Conservation (phyloP, 1,140 invertebrate genomes). For the Macrosteles quadrilineatus region DNA sequence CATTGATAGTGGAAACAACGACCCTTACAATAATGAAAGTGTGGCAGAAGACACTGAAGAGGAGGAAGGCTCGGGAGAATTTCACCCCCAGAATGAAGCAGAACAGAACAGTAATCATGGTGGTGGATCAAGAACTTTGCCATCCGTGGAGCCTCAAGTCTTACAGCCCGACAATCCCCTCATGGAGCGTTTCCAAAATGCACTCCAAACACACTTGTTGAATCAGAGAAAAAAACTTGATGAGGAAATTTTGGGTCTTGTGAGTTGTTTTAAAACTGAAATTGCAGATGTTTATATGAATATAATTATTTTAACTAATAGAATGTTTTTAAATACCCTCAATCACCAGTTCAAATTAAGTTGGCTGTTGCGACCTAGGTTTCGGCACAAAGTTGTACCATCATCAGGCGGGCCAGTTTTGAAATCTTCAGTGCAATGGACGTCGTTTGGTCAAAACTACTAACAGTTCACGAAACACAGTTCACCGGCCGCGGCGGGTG, state of each 20-base stretch:
- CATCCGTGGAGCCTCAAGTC: background rate
- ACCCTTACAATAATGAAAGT: too few relatives aligned
- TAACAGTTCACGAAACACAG: background rate
- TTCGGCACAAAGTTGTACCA: too few relatives aligned
- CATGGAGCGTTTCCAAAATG: slow-evolving; percentile 63
- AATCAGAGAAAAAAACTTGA: slow-evolving; percentile 56
- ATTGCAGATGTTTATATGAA: background rate
- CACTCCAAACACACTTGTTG: slow-evolving; percentile 59
- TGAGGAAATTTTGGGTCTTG: slow-evolving; percentile 59
- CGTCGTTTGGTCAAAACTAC: background rate
- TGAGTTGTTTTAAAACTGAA: background rate
- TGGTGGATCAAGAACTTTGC: background rate
- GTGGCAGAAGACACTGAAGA: too few relatives aligned
- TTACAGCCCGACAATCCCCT: slow-evolving; percentile 65
- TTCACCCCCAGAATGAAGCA: background rate
- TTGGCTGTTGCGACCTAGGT: too few relatives aligned
- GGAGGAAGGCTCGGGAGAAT: background rate
- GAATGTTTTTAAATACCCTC: too few relatives aligned
- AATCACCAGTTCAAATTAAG: too few relatives aligned
- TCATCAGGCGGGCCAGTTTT: too few relatives aligned
- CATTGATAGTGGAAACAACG: too few relatives aligned
- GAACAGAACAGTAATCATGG: background rate
- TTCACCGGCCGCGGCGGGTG: too few relatives aligned
- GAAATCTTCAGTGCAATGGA: background rate
- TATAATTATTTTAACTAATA: background rate